A percentile compares a stretch with the other conserved stretches of the same genome.
Evolutionary conservation across 2,113 vertebrate genomes (phyloP).

Genomic region (Gambusia holbrooki): DNA sequence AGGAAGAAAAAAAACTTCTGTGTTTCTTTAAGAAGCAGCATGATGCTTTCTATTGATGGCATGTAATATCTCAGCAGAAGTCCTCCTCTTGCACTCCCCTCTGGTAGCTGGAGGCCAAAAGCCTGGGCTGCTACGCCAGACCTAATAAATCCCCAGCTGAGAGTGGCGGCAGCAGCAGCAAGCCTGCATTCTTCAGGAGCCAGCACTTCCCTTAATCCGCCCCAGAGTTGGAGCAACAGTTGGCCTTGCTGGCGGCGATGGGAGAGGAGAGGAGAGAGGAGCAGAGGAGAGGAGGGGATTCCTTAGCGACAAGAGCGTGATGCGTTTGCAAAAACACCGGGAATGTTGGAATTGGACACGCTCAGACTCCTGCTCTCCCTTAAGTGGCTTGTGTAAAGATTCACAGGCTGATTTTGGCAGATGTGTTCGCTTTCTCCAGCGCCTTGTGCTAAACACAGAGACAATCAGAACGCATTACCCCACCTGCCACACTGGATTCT

Average conservation of each 20-base stretch:
- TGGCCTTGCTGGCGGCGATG: slow-evolving; percentile 55
- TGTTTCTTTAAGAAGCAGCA: slow-evolving; percentile 28
- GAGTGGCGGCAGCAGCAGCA: slow-evolving; percentile 62
- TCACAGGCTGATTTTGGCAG: slow-evolving; percentile 54
- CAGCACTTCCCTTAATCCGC: slow-evolving; percentile 68
- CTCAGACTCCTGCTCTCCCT: slow-evolving; percentile 27
- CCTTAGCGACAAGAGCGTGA: slow-evolving; percentile 54
- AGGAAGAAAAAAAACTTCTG: slow-evolving; percentile 2
- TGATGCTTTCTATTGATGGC: slow-evolving; percentile 48
- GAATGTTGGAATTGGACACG: slow-evolving; percentile 58
- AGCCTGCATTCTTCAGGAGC: slow-evolving; percentile 74
- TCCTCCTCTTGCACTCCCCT: slow-evolving; percentile 40
- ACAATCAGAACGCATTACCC: slow-evolving; percentile 29
- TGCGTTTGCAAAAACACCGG: slow-evolving; percentile 62
- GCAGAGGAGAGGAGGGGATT: not conserved
- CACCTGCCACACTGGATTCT: slow-evolving; percentile 46
- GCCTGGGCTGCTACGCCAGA: slow-evolving; percentile 55
- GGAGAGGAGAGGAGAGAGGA: slow-evolving; percentile 5
- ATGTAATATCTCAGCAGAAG: slow-evolving; percentile 58
- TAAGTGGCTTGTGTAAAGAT: slow-evolving; percentile 36
- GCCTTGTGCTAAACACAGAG: slow-evolving; percentile 28
- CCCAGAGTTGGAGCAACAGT: slow-evolving; percentile 69
- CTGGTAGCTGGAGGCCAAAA: slow-evolving; percentile 46
- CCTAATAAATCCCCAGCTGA: slow-evolving; percentile 72
- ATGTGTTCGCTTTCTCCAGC: slow-evolving; percentile 50